Evolutionary conservation across 1,140 invertebrate species (phyloP), one percentile per base, ranked within the genome.

Genomic region (Zeugodacus cucurbitae): DNA sequence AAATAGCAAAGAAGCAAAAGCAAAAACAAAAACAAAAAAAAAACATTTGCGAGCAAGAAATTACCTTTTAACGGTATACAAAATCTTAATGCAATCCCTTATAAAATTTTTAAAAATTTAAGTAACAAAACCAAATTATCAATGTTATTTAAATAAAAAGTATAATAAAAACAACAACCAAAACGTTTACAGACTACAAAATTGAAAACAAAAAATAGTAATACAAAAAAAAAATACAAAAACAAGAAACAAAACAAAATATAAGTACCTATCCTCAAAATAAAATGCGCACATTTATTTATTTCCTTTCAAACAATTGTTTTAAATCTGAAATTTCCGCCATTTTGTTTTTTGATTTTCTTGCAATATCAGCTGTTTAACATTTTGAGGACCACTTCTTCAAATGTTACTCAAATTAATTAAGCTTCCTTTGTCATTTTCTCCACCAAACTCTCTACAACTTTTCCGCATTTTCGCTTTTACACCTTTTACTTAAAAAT

Each of bases 261-360:
- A 89, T 87, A 89, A 89, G 88, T 89, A 89, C 88, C 88, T 89
- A 89, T 89, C 88, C 88, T 88, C 62, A 86, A 89, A 88, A 57
- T 67, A 86, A 89, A 88, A 88, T 58, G 58, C 37, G 88, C 88
- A 88, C 88, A 86, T 88, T 88, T 88, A 88, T 87, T 86, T 86
- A 87, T 64, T 87, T 87, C 62, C 34, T 87, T 67, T 87, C 62
- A 64, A 87, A 87, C 34, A 67, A 41, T 87, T 87, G 86, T 87
- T 87, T 64, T 48, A 44, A 26, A 29, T 87, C n/a, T 62, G 11
- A 59, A 87, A 87, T 29, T 58, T n/a, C n/a, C n/a, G n/a, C n/a
- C n/a, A n/a, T n/a, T n/a, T n/a, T n/a, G n/a, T n/a, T 1, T 26
- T 59, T 17, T 20, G 5, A 29, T 34, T 86, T 22, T 54, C 14